phyloP scores from a whole-genome alignment of 1,140 invertebrate genomes.

The Platyura marginata region DNA sequence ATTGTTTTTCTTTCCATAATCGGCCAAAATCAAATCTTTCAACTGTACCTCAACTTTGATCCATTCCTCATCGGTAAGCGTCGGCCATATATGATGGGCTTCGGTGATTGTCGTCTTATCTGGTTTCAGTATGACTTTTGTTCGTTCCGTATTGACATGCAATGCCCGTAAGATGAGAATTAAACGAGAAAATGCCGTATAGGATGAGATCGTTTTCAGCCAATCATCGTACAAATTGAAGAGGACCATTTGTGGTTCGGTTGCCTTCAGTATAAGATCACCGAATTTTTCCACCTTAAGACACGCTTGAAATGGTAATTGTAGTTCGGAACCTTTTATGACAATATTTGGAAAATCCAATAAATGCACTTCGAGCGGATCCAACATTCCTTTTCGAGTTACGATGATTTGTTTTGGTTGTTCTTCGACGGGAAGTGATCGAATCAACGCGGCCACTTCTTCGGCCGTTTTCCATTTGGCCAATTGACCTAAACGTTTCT shows the following conservation, averaged over 20 bases:
- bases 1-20: slow-evolving; percentile 99
- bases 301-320: slow-evolving; percentile 97
- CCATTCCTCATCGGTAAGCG: slow-evolving; percentile 95
- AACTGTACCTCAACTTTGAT: slow-evolving; percentile 97
- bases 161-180: slow-evolving; percentile 92
- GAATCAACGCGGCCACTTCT: slow-evolving; percentile 97
- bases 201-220: slow-evolving; percentile 92
- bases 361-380: slow-evolving; percentile 96
- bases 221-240: slow-evolving; percentile 99
- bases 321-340: slow-evolving; percentile 97
- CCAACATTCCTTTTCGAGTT: slow-evolving; percentile 97
- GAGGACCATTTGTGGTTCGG: slow-evolving; percentile 98
- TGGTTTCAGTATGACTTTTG: slow-evolving; percentile 95
- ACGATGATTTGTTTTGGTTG: slow-evolving; percentile 99
- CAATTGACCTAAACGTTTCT: slow-evolving; percentile 79
- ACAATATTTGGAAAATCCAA: slow-evolving; percentile 99
- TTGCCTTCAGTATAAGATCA: slow-evolving; percentile 96
- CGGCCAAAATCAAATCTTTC: slow-evolving; percentile 95
- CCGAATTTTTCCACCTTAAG: slow-evolving; percentile 99
- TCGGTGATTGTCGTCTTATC: slow-evolving; percentile 98
- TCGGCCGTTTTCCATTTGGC: slow-evolving; percentile 99
- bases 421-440: slow-evolving; percentile 97
- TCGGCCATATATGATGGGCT: slow-evolving; percentile 99
- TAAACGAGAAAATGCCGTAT: slow-evolving; percentile 92
- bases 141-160: slow-evolving; percentile 97